Conservation (phyloP, 2,113 vertebrate genomes). For the Telmatochromis sp. region DNA sequence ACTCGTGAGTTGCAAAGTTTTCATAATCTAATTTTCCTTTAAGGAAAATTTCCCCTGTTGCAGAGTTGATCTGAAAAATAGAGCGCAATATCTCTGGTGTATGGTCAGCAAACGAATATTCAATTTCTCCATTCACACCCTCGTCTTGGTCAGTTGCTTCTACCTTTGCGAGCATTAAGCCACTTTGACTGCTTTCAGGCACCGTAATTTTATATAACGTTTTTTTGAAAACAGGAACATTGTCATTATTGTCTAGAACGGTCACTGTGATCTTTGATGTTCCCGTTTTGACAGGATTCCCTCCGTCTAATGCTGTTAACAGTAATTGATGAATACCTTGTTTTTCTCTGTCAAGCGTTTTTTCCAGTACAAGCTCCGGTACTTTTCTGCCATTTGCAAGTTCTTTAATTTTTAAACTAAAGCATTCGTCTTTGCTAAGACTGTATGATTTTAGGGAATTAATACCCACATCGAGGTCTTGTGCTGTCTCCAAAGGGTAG, state of each 20-base stretch:
- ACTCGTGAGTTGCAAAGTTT: constrained; percentile 63
- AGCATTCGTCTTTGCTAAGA: constrained; percentile 71
- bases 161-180: constrained; percentile 30
- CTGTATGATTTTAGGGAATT: constrained; percentile 76
- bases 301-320: constrained; percentile 82
- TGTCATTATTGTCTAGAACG: constrained; percentile 83
- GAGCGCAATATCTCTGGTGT: constrained; percentile 33
- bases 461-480: constrained; percentile 75
- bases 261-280: constrained; percentile 72
- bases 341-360: constrained; percentile 78
- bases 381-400: constrained; percentile 71
- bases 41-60: constrained; percentile 72
- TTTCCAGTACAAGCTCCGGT: constrained; percentile 77
- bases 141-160: constrained; percentile 71
- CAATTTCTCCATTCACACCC: constrained; percentile 59
- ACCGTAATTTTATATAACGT: constrained; percentile 71
- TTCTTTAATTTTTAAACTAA: constrained; percentile 68
- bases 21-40: constrained; percentile 75
- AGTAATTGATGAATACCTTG: constrained; percentile 69
- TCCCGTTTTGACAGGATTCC: constrained; percentile 74
- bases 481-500: constrained; percentile 76
- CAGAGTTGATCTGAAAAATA: constrained; percentile 66
- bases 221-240: constrained; percentile 78
- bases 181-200: constrained; percentile 71
- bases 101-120: constrained; percentile 46